Evolutionary conservation across 2,888 invertebrate species (phyloP), one percentile per base, ranked within the genome.

Genomic region (Labia minor): DNA sequence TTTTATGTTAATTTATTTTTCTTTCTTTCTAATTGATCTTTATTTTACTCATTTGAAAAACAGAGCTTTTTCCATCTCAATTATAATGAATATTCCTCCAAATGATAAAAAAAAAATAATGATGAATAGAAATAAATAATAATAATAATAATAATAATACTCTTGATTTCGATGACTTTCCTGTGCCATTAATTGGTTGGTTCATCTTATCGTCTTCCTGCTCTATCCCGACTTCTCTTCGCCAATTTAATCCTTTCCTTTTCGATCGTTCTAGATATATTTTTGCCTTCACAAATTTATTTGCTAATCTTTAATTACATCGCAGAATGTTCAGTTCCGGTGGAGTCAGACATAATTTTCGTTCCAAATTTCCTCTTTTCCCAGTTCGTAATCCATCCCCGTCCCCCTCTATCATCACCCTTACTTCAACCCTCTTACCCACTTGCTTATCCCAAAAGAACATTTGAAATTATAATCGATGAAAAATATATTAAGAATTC

Each of bases 161-260:
- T 26, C 4, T 26, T 26, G 4, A 26, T 26, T 26, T 26, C 26
- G 3, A 26, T 26, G 26, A 26, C 26, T 49, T 49, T 16, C 49
- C 49, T 49, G 14, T 49, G 6, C n/a, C 49, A n/a, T 49, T 49
- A 49, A 49, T 49, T 49, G 49, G 49, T 16, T 14, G 16, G 49
- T 49, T 49, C 49, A 49, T 49, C 49, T 49, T 49, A 49, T 49
- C 49, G n/a, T 49, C 49, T 49, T 49, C 49, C 49, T 49, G 49
- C 14, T 49, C 49, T 49, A 49, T 49, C 16, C 33, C 49, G 49
- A 49, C 14, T 16, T 49, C 16, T 16, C n/a, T 16, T 16, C 49
- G 6, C 49, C 14, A 49, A n/a, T 49, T 49, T n/a, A 49, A n/a
- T 16, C 49, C 16, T 49, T 49, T 16, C 49, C 16, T 49, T 49